phyloP scores from a whole-genome alignment of 2,888 invertebrate genomes.

The Uloborus plumipes region DNA sequence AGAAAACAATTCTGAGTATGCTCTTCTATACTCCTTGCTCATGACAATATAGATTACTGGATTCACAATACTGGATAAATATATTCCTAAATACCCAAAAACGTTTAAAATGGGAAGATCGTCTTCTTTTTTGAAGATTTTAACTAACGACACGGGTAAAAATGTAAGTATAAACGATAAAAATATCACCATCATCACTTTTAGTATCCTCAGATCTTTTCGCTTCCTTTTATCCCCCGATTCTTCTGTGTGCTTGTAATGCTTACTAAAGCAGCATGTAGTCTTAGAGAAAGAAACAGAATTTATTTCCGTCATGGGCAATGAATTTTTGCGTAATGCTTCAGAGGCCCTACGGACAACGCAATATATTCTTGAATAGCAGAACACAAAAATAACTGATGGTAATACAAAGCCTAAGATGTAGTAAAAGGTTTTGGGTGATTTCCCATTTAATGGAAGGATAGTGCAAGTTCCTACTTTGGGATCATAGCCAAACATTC shows the following conservation, averaged over 20 bases:
- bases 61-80: conserved; percentile 89
- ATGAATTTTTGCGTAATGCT: too few relatives aligned
- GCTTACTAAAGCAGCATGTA: too few relatives aligned
- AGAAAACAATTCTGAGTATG: conserved; percentile 75
- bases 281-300: too few relatives aligned
- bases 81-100: conserved; percentile 87
- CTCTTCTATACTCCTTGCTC: conserved; percentile 90
- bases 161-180: conserved; percentile 90
- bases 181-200: conserved; percentile 92
- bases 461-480: conserved; percentile 91
- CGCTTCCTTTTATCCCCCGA: neutral
- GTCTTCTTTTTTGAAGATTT: conserved; percentile 85
- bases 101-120: conserved; percentile 74
- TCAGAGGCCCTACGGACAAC: too few relatives aligned
- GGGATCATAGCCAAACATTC: conserved; percentile 83
- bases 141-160: conserved; percentile 90
- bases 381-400: conserved; percentile 85
- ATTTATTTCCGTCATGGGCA: too few relatives aligned
- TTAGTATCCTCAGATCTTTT: conserved; percentile 45
- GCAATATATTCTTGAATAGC: conserved; percentile 77
- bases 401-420: conserved; percentile 86
- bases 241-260: neutral
- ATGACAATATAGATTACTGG: conserved; percentile 94
- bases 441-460: conserved; percentile 81
- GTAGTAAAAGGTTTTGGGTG: conserved; percentile 84